Base-by-base conservation (phyloP, 1,140 invertebrate genomes). In the Batillaria attramentaria region DNA sequence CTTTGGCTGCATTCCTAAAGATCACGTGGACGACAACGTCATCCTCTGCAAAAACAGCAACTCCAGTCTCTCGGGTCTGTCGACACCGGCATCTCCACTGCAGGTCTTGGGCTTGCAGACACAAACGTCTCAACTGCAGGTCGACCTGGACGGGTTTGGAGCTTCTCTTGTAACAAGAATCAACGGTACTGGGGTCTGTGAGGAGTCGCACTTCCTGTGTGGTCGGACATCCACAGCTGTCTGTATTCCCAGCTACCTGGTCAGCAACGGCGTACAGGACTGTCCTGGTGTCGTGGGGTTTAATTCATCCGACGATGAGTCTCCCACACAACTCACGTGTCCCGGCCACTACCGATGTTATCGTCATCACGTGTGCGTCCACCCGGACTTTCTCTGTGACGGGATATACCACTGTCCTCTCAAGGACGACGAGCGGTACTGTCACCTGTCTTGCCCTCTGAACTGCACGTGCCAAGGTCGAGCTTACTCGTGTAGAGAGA, bases 221-320 rank as follows among this genome's bases (percentile, higher is more conserved):
- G 72, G 70, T n/a, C n/a, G n/a, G n/a, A n/a, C n/a, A n/a, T n/a
- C n/a, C n/a, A n/a, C n/a, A n/a, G n/a, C n/a, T 28, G 39, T 43
- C 31, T 75, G 62, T 28, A 74, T 78, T 35, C 79, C 76, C 42
- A 43, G 68, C 10, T 78, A 69, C 39, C 69, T 80, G 66, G 54
- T 74, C n/a, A 76, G 66, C 35, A 80, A 80, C 65, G 73, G 79
- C 10, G 41, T 68, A 33, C n/a, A 39, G 5, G 79, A 80, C 74
- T 80, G 79, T 35, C 54, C 66, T 0, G 33, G 60, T 8, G 74
- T n/a, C n/a, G n/a, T n/a, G n/a, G n/a, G n/a, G n/a, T n/a, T n/a
- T n/a, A n/a, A n/a, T n/a, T n/a, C n/a, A n/a, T n/a, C 68, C 33
- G 79, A 80, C n/a, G 79, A 80, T 31, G 79, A 80, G 54, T 57